Percentiles rank a stretch among this genome's conserved stretches.
These are phyloP conservation scores for Phylloscopus trochiloides DNA, from an alignment of 2,113 vertebrate species.

Conservation along the genomic window DNA sequence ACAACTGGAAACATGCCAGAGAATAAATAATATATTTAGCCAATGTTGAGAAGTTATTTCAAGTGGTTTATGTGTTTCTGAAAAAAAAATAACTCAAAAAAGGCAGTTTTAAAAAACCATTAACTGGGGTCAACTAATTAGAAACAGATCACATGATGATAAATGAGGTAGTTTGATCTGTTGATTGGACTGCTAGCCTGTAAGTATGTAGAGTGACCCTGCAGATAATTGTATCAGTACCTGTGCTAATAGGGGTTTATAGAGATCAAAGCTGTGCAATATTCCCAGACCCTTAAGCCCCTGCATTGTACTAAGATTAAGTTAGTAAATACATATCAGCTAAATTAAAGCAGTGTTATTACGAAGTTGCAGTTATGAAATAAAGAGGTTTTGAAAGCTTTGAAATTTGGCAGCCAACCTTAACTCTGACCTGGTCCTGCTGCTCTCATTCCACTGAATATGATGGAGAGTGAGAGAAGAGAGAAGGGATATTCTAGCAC, in stretches of 20 bases:
- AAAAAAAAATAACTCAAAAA: constrained; percentile 9
- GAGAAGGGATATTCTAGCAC: neutral
- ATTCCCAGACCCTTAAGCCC: neutral
- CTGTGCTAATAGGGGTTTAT: constrained; percentile 53
- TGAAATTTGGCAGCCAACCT: constrained; percentile 41
- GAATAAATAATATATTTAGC: constrained; percentile 27
- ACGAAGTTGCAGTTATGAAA: constrained; percentile 2
- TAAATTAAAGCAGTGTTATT: constrained; percentile 45
- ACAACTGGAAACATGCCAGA: constrained; percentile 1
- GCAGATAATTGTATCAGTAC: constrained; percentile 49
- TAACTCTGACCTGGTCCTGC: neutral
- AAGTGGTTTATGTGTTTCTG: constrained; percentile 33
- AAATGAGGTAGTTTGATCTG: constrained; percentile 51
- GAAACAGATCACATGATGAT: constrained; percentile 57
- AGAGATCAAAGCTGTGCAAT: constrained; percentile 39
- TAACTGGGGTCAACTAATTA: constrained; percentile 43
- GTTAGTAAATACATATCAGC: constrained; percentile 21
- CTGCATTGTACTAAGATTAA: constrained; percentile 14
- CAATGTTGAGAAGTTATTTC: constrained; percentile 17
- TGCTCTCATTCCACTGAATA: neutral
- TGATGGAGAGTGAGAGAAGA: neutral
- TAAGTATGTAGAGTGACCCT: constrained; percentile 6
- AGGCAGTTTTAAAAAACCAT: constrained; percentile 46
- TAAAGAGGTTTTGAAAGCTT: constrained; percentile 31
- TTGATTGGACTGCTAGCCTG: constrained; percentile 11